Evolutionary conservation across 2,888 invertebrate species (phyloP).

Genomic region (Lacanobia oleracea): DNA sequence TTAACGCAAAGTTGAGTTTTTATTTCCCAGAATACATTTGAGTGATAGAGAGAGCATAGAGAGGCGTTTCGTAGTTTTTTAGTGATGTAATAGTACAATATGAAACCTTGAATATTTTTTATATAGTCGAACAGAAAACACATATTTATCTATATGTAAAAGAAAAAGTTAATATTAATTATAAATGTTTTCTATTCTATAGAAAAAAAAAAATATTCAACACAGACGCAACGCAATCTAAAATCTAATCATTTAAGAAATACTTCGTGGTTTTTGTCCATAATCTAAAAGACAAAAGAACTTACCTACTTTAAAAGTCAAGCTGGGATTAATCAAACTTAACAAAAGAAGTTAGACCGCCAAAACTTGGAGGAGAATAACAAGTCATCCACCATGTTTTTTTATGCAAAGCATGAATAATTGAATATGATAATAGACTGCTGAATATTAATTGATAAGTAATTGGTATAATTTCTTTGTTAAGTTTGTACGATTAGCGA

Average conservation of each 20-base stretch:
- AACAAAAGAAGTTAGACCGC: conserved; percentile 23
- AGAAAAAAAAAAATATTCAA: too few species aligned
- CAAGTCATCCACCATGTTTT: conserved; percentile 42
- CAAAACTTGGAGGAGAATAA: conserved; percentile 39
- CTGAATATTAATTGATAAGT: conserved; percentile 49
- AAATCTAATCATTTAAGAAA: not conserved
- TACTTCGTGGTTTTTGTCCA: not conserved
- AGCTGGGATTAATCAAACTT: conserved; percentile 30
- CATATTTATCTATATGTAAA: too few species aligned
- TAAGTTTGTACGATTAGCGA: conserved; percentile 30
- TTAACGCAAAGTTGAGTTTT: too few species aligned
- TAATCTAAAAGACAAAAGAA: conserved; percentile 2
- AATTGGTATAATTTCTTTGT: conserved; percentile 41
- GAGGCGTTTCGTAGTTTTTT: too few species aligned
- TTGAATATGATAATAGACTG: conserved; percentile 51
- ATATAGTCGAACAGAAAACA: not conserved
- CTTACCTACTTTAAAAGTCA: conserved; percentile 28
- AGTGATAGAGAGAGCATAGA: too few species aligned
- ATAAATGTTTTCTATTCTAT: too few species aligned
- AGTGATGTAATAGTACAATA: too few species aligned
- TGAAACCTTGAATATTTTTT: not conserved
- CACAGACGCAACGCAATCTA: too few species aligned
- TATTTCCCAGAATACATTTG: too few species aligned
- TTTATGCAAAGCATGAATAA: conserved; percentile 32
- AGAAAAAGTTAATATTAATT: too few species aligned